Conservation (phyloP, 1,140 invertebrate species). For the Drosophila paulistorum region DNA sequence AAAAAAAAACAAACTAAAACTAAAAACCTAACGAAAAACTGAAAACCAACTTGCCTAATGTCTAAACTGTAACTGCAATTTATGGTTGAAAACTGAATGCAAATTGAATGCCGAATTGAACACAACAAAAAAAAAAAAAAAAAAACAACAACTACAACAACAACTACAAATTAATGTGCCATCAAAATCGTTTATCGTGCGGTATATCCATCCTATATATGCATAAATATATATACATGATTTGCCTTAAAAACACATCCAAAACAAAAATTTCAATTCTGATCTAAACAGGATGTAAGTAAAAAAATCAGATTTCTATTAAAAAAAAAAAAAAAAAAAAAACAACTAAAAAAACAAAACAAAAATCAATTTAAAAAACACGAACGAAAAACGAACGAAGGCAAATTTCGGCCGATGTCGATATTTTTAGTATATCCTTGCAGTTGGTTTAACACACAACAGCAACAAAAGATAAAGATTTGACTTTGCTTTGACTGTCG, state of each 20-base stretch:
- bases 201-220: conserved; percentile 16
- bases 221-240: conserved; percentile 30
- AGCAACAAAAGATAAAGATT: no score
- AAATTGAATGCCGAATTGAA: conserved; percentile 41
- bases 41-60: conserved; percentile 30
- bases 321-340: conserved; percentile 26
- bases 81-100: conserved; percentile 37
- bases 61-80: conserved; percentile 29
- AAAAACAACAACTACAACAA: conserved; percentile 48
- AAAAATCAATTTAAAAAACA: conserved; percentile 5
- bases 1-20: conserved; percentile 30
- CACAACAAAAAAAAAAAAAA: conserved; percentile 31
- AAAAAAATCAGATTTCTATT: conserved; percentile 46
- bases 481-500: no score
- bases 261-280: conserved; percentile 58
- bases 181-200: conserved; percentile 56
- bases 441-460: not conserved
- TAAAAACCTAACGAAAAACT: conserved; percentile 22
- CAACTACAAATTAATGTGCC: conserved; percentile 38
- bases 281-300: conserved; percentile 73
- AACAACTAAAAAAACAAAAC: no score
- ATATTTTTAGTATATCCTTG: not conserved
- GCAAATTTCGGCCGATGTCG: not conserved
- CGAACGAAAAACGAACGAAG: conserved; percentile 7
- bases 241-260: conserved; percentile 60